These are phyloP conservation scores for Aspidiotus destructor DNA, from an alignment of 2,888 invertebrate genomes.

Conservation along the genomic window DNA sequence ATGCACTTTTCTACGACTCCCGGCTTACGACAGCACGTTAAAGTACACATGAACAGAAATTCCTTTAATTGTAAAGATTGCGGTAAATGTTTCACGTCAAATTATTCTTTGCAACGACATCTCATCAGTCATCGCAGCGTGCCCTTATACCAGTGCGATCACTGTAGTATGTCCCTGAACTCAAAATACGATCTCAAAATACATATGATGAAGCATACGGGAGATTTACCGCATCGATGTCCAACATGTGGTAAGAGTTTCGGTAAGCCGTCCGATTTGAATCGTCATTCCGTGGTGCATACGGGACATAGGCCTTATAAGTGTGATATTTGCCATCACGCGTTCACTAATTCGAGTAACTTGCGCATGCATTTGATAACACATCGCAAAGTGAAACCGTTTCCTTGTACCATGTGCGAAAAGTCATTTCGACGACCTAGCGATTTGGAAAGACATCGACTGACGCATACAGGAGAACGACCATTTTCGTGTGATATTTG, in stretches of 20 bases:
- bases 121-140: constrained; percentile 34
- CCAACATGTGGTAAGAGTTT: constrained; percentile 36
- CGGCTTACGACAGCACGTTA: constrained; percentile 35
- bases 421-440: constrained; percentile 37
- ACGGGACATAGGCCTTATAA: constrained; percentile 36
- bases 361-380: constrained; percentile 37
- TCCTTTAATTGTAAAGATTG: constrained; percentile 32
- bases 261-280: constrained; percentile 36
- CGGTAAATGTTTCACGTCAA: constrained; percentile 34
- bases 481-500: constrained; percentile 39
- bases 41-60: constrained; percentile 33
- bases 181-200: constrained; percentile 36
- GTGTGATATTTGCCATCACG: constrained; percentile 36
- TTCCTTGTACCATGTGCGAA: constrained; percentile 37
- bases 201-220: constrained; percentile 36
- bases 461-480: constrained; percentile 40
- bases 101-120: constrained; percentile 34
- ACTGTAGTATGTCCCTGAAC: constrained; percentile 35
- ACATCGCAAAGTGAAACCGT: constrained; percentile 37
- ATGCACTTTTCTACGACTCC: constrained; percentile 35
- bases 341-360: constrained; percentile 37
- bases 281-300: constrained; percentile 36
- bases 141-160: constrained; percentile 35
- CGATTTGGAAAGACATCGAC: constrained; percentile 36
- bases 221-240: constrained; percentile 35